These are phyloP conservation scores for Protaetia brevitarsis DNA, from an alignment of 1,140 invertebrate genomes.

Conservation along the genomic window DNA sequence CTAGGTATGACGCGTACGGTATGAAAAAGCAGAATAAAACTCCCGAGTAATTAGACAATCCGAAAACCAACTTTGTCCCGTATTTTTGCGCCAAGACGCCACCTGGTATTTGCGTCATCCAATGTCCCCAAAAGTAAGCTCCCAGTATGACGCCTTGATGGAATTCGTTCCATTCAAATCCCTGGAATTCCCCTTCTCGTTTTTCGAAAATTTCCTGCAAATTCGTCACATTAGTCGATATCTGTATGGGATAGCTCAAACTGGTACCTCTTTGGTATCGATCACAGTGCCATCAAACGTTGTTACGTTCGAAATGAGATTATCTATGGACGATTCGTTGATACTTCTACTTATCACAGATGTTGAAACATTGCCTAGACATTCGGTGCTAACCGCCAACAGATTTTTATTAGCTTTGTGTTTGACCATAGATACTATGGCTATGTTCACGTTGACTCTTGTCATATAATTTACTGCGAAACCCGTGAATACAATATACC, in stretches of 20 bases:
- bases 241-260: neutral
- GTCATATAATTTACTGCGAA: conserved; percentile 78
- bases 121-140: conserved; percentile 73
- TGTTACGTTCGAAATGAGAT: no score
- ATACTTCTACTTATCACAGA: neutral
- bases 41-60: conserved; percentile 64
- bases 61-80: conserved; percentile 70
- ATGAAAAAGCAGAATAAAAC: conserved; percentile 69
- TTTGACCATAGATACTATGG: conserved; percentile 80
- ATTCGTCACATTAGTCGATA: no score
- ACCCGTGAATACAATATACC: conserved; percentile 68
- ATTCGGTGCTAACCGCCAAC: conserved; percentile 35
- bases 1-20: conserved; percentile 60
- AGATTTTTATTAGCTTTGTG: conserved; percentile 34
- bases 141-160: conserved; percentile 68
- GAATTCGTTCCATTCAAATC: conserved; percentile 60
- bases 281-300: no score
- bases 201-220: no score
- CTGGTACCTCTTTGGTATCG: neutral
- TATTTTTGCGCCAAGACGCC: conserved; percentile 67
- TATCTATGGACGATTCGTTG: neutral
- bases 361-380: conserved; percentile 9
- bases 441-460: conserved; percentile 80
- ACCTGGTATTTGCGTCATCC: conserved; percentile 70
- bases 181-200: neutral